Conservation (phyloP, 64 coral and sea anemone genomes). For the Exaiptasia diaphana region DNA sequence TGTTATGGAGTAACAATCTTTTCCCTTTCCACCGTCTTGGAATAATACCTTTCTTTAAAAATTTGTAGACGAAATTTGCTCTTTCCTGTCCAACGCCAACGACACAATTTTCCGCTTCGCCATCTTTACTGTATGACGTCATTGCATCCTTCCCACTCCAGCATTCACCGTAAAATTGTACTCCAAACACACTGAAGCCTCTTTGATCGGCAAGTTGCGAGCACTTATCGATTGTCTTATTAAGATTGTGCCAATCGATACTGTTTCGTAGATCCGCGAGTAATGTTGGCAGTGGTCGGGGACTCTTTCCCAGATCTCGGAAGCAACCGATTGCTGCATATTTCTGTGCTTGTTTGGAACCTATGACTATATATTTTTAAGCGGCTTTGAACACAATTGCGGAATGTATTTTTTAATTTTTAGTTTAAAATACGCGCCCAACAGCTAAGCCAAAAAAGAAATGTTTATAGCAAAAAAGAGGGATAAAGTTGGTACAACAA, state of each 20-base stretch:
- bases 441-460: too few species aligned
- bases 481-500: too few species aligned
- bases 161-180: conserved; percentile 58
- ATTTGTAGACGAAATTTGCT: conserved; percentile 35
- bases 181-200: conserved; percentile 5
- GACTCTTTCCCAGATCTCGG: neutral
- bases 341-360: too few species aligned
- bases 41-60: neutral
- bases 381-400: too few species aligned
- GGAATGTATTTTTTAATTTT: too few species aligned
- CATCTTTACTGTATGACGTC: conserved; percentile 3
- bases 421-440: too few species aligned
- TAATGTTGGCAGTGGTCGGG: conserved; percentile 6
- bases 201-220: neutral
- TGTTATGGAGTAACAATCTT: neutral
- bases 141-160: conserved; percentile 5
- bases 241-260: conserved; percentile 40
- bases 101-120: neutral
- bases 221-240: conserved; percentile 28
- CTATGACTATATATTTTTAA: too few species aligned
- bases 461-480: too few species aligned
- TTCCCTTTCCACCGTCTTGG: neutral
- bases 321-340: conserved; percentile 30
- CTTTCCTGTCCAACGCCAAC: neutral
- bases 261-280: conserved; percentile 1